These are phyloP conservation scores for Stenotaenia linearis DNA, from an alignment of 2,888 invertebrate genomes.

Conservation along the genomic window DNA sequence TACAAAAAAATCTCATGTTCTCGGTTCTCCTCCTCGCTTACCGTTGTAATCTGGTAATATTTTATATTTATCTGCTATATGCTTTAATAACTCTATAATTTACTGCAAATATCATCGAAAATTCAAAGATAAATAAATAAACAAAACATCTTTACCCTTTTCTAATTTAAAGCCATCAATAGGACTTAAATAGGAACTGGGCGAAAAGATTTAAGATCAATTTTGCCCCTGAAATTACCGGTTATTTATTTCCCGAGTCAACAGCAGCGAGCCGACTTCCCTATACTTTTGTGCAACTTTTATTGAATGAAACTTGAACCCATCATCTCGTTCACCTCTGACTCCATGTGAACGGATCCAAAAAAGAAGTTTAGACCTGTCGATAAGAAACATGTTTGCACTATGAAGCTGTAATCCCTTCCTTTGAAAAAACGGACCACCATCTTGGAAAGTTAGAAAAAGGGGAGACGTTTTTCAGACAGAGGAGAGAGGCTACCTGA, in stretches of 20 bases:
- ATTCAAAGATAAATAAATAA: too few species aligned
- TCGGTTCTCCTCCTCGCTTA: background rate
- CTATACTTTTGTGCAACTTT: conserved; percentile 7
- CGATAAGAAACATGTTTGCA: conserved; percentile 12
- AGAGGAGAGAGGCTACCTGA: background rate
- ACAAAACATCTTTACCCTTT: too few species aligned
- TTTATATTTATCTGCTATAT: background rate
- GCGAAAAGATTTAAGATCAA: background rate
- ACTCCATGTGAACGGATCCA: background rate
- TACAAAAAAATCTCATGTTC: background rate
- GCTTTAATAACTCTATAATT: too few species aligned
- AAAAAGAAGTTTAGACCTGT: background rate
- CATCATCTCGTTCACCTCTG: background rate
- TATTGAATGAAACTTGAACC: conserved; percentile 10
- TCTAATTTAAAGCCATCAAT: too few species aligned
- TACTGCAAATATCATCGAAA: too few species aligned
- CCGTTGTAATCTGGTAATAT: background rate
- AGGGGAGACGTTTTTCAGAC: background rate
- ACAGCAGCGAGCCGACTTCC: background rate
- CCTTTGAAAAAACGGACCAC: background rate
- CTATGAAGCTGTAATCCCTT: conserved; percentile 1
- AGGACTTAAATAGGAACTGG: too few species aligned
- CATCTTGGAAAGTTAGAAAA: background rate
- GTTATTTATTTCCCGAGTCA: background rate
- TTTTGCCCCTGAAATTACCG: background rate